Evolutionary conservation across 2,113 vertebrate genomes (phyloP).

Genomic region (Gorsachius goisagi): DNA sequence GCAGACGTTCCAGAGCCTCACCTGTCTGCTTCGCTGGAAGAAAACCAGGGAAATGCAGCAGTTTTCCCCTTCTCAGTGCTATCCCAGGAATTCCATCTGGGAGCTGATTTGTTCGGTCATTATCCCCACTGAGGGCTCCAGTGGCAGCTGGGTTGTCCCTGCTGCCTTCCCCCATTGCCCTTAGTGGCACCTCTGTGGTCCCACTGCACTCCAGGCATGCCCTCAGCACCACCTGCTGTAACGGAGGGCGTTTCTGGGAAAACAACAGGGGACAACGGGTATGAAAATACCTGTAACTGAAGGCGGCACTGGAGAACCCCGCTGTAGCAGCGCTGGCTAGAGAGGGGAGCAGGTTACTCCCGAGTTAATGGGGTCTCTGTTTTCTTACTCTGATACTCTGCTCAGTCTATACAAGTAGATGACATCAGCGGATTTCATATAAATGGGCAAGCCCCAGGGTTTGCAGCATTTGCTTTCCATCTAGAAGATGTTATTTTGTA

Average conservation of each 20-base stretch:
- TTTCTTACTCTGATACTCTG: neutral
- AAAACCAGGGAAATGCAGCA: neutral
- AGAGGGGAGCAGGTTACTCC: neutral
- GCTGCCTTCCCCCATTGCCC: neutral
- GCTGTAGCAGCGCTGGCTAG: fast-evolving
- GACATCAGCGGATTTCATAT: neutral
- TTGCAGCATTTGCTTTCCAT: neutral
- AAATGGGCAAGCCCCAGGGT: neutral
- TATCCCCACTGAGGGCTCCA: neutral
- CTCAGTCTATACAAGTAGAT: fast-evolving
- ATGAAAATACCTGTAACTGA: neutral
- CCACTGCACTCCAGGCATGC: neutral
- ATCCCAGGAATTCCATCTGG: neutral
- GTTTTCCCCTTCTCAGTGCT: neutral
- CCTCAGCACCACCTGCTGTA: neutral
- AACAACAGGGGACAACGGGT: neutral
- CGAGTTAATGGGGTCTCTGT: fast-evolving
- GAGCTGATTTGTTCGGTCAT: fast-evolving
- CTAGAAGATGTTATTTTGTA: neutral
- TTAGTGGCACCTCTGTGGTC: neutral
- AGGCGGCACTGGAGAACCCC: neutral
- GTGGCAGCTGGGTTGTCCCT: neutral
- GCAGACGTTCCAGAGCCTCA: neutral
- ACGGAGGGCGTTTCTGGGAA: neutral
- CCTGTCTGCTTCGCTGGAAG: fast-evolving